Evolutionary conservation across 2,797 vertebrate genomes (phyloP), one percentile per base, ranked within the genome.

Genomic region (Nothura maculosa): DNA sequence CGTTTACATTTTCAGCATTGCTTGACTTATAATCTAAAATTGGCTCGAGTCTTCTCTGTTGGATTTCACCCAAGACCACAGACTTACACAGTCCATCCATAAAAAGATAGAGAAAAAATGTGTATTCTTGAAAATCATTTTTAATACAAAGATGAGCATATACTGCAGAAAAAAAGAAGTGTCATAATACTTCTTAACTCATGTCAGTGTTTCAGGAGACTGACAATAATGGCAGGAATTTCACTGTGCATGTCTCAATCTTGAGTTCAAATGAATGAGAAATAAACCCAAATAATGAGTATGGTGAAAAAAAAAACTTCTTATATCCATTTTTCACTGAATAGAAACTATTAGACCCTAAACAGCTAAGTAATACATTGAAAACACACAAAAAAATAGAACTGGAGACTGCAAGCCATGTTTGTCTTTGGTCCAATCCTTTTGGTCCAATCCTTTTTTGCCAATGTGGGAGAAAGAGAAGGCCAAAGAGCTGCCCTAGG

Each of bases 401-500:
- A 48, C n/a, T 68, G 43, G 45, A 68, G 45, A 68, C 45, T 69
- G 32, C 28, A 45, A 27, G n/a, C 32, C 32, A 19, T 36, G n/a
- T 27, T 50, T 68, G 66, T 24, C 66, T 24, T 34, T 48, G 10
- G 10, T 36, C n/a, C 66, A 48, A 42, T 24, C 66, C 45, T 50
- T 50, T 34, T 48, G 10, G 10, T 36, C n/a, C 66, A 48, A 42
- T 24, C 66, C 45, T 50, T 48, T 47, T 48, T n/a, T 68, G 32
- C 45, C 66, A 50, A 27, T 36, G n/a, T 57, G 28, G 4, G 45
- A 4, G 34, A 21, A 90, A 40, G 12, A 58, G 15, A 69, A 61
- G 50, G 16, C 20, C 0, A 0, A 5, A 45, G 22, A 0, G 0
- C 7, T 21, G 47, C 4, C 4, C 36, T 16, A 40, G 28, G 24